Evolutionary conservation across 2,113 vertebrate species (phyloP), one percentile per base, ranked within the genome.

Genomic region (Octodon degus): DNA sequence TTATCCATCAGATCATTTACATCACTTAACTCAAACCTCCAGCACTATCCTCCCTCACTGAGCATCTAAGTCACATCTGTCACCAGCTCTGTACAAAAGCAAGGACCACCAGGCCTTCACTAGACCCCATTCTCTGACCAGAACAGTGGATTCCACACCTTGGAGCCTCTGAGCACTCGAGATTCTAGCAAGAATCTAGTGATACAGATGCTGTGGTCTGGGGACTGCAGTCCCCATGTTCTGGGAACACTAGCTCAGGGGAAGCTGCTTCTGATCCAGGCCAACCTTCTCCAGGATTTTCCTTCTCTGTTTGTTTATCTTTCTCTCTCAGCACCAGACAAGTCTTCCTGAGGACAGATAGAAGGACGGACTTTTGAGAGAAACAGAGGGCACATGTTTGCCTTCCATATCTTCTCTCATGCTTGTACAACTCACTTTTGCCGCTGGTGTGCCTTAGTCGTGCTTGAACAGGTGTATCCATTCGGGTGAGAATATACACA

Each of bases 391-490:
- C 34, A 0, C 10, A 3, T 2, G 2, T 7, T 40, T 47, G 25
- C 47, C 0, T 2, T 16, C 11, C 14, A 3, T 7, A 27, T 7
- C 11, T 50, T 34, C 8, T 53, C 40, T 55, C 37, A 4, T 0
- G 19, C 4, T 17, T 5, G 0, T 0, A 19, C 4, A 0, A 14
- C 60, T 58, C 1, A 12, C 3, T 65, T 32, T 7, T 53, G n/a
- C 53, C n/a, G 0, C 7, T 9, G 32, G 5, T 10, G 2, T 47
- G 25, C 17, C 43, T 9, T 12, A 34, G 27, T 62, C 25, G 17
- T 12, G 25, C 25, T 4, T 24, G n/a, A 77, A 47, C 1, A 10
- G 17, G 3, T 10, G 81, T 7, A 5, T 43, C 63, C 25, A 0
- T 47, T 76, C 4, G 12, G 22, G 2, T 9, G 58, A 14, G n/a